Conservation (phyloP, 2,888 invertebrate genomes). For the Drosophila birchii region DNA sequence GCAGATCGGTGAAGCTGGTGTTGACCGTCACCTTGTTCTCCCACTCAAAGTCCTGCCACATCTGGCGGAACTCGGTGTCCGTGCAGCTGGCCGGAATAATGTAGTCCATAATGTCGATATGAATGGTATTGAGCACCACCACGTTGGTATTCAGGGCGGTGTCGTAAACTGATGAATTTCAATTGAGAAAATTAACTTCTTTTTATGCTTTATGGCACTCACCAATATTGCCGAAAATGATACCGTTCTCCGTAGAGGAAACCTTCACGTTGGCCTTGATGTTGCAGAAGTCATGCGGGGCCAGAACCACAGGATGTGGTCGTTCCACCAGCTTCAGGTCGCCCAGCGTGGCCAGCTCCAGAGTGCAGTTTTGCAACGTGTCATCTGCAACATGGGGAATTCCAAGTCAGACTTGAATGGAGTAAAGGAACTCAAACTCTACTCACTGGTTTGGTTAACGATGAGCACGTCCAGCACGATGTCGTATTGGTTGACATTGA, state of each 20-base stretch:
- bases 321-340: slow-evolving; percentile 99
- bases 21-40: slow-evolving; percentile 99
- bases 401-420: too few species aligned
- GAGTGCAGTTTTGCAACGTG: slow-evolving; percentile 98
- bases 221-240: slow-evolving; percentile 99
- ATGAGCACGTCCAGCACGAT: slow-evolving; percentile 99
- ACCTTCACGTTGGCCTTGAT: slow-evolving; percentile 99
- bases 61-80: slow-evolving; percentile 98
- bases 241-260: slow-evolving; percentile 99
- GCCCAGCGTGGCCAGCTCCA: slow-evolving; percentile 98
- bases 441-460: slow-evolving; percentile 96
- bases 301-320: slow-evolving; percentile 97
- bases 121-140: slow-evolving; percentile 99
- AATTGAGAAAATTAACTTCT: not conserved
- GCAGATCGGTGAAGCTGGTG: slow-evolving; percentile 95
- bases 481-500: slow-evolving; percentile 99
- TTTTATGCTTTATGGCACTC: slow-evolving; percentile 54
- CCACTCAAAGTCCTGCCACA: slow-evolving; percentile 99
- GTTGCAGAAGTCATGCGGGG: slow-evolving; percentile 98
- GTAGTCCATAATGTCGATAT: slow-evolving; percentile 99
- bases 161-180: slow-evolving; percentile 91
- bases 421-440: too few species aligned
- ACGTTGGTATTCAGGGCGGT: slow-evolving; percentile 92
- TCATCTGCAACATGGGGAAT: slow-evolving; percentile 87
- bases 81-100: slow-evolving; percentile 97